Conservation (phyloP, 2,113 vertebrate species). For the Gadus chalcogrammus region DNA sequence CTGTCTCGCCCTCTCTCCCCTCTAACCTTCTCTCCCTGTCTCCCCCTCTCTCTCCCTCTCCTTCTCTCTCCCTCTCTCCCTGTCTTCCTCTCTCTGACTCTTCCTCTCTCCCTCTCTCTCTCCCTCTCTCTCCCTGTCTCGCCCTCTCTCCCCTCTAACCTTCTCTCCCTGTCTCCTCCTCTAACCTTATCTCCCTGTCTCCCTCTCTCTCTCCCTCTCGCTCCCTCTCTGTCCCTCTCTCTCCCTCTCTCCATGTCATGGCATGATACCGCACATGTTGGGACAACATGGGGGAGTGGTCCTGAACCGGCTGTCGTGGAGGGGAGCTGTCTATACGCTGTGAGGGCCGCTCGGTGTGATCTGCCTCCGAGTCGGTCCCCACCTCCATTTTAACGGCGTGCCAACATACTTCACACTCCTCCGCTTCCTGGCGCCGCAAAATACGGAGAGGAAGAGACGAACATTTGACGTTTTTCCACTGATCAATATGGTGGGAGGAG, state of each 20-base stretch:
- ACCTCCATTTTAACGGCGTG: conserved; percentile 33
- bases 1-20: too few relatives aligned
- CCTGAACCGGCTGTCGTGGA: conserved; percentile 40
- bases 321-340: conserved; percentile 9
- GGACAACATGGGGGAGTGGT: conserved; percentile 42
- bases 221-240: too few relatives aligned
- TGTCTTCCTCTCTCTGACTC: too few relatives aligned
- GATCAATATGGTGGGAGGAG: conserved; percentile 82
- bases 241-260: too few relatives aligned
- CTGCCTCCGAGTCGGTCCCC: too few relatives aligned
- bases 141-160: neutral
- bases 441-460: conserved; percentile 66
- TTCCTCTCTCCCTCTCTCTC: too few relatives aligned
- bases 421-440: conserved; percentile 61
- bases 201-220: too few relatives aligned
- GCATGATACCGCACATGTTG: conserved; percentile 68
- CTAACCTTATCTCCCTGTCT: too few relatives aligned
- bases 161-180: too few relatives aligned
- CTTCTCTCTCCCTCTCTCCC: neutral
- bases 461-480: conserved; percentile 82
- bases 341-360: too few relatives aligned
- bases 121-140: too few relatives aligned
- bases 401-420: conserved; percentile 32
- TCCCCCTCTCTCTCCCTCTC: neutral
- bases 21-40: too few relatives aligned